phyloP scores from a whole-genome alignment of 2,113 vertebrate species.

The Hyla sarda region DNA sequence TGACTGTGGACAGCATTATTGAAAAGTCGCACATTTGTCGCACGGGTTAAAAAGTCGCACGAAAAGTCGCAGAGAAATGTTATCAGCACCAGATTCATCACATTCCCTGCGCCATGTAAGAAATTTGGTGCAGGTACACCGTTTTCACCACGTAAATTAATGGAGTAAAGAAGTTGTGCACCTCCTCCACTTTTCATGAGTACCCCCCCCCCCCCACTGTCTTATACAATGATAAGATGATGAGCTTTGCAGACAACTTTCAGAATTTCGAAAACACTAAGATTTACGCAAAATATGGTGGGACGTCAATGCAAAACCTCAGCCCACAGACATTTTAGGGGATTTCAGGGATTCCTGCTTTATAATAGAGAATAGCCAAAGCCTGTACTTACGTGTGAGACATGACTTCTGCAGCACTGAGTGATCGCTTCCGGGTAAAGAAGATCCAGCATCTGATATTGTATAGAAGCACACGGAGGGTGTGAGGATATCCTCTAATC shows the following conservation, averaged over 20 bases:
- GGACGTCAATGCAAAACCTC: neutral
- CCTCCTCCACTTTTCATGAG: too few relatives aligned
- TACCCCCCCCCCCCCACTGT: too few relatives aligned
- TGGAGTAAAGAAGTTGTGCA: too few relatives aligned
- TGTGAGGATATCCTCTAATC: neutral
- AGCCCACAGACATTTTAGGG: neutral
- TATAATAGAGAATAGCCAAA: neutral
- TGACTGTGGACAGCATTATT: too few relatives aligned
- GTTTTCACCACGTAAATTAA: too few relatives aligned
- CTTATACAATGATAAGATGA: too few relatives aligned
- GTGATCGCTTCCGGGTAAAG: neutral
- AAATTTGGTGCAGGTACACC: too few relatives aligned
- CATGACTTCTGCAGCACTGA: slow-evolving; percentile 57
- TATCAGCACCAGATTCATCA: too few relatives aligned
- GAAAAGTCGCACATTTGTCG: too few relatives aligned
- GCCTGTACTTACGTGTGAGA: slow-evolving; percentile 68
- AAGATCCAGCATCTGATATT: slow-evolving; percentile 9
- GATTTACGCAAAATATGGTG: neutral
- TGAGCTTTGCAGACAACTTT: neutral
- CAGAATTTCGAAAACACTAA: neutral
- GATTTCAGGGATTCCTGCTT: neutral
- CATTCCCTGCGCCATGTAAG: too few relatives aligned
- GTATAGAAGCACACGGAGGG: neutral
- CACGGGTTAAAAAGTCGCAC: too few relatives aligned
- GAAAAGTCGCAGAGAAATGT: too few relatives aligned